Evolutionary conservation across 2,113 vertebrate species (phyloP).

Genomic region (Alouatta palliata): DNA sequence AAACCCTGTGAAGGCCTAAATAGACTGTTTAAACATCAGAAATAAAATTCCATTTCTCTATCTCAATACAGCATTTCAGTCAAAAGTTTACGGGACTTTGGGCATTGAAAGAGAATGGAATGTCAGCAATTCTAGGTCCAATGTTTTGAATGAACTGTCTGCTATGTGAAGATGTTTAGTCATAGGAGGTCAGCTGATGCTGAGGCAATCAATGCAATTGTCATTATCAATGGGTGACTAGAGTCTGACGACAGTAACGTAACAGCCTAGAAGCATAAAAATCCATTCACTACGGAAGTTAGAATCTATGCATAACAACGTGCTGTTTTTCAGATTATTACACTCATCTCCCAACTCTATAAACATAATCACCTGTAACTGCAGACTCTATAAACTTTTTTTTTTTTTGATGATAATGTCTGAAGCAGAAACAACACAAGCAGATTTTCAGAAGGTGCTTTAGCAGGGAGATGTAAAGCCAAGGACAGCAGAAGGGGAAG

Average conservation of each 20-base stretch:
- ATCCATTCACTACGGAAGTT: constrained; percentile 35
- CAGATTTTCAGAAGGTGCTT: constrained; percentile 39
- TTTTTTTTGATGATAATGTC: constrained; percentile 46
- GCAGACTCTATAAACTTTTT: constrained; percentile 3
- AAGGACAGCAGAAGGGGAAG: neutral
- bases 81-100: constrained; percentile 9
- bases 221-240: constrained; percentile 55
- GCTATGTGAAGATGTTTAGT: constrained; percentile 40
- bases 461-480: neutral
- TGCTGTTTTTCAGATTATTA: constrained; percentile 39
- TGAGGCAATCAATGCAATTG: constrained; percentile 54
- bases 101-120: constrained; percentile 9
- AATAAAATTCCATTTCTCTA: constrained; percentile 20
- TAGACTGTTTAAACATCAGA: constrained; percentile 28
- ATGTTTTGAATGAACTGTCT: constrained; percentile 40
- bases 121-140: constrained; percentile 35
- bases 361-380: constrained; percentile 49
- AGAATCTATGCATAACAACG: neutral
- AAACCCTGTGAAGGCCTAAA: constrained; percentile 34
- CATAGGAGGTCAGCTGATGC: constrained; percentile 52
- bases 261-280: constrained; percentile 44
- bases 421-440: constrained; percentile 59
- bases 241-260: neutral
- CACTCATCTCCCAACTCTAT: neutral
- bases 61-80: constrained; percentile 21